A percentile compares a stretch with the other conserved stretches of the same genome.
These are phyloP conservation scores for Drosophila antonietae DNA, from an alignment of 2,888 invertebrate species.

Conservation along the genomic window DNA sequence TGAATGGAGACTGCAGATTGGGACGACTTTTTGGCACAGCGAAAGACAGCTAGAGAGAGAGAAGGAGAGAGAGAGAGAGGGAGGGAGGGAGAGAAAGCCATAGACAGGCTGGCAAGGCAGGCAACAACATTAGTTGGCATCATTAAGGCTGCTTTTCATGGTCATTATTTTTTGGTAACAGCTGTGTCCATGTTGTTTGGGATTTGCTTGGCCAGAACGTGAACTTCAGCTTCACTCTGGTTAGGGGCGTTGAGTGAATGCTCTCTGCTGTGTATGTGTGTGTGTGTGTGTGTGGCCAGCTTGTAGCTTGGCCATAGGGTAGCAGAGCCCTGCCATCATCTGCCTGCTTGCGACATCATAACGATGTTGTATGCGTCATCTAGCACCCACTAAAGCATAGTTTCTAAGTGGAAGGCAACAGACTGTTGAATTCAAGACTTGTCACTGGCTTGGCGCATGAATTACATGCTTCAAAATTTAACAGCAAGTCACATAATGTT, in stretches of 20 bases:
- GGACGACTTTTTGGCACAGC: constrained; percentile 14
- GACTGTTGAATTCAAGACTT: constrained; percentile 57
- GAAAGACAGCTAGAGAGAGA: neutral
- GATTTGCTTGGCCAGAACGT: constrained; percentile 61
- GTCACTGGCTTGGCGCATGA: constrained; percentile 32
- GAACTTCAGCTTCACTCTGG: constrained; percentile 22
- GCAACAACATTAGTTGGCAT: constrained; percentile 81
- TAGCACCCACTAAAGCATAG: constrained; percentile 78
- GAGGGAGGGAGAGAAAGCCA: neutral
- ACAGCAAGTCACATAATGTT: neutral
- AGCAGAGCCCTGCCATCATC: constrained; percentile 12
- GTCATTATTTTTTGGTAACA: constrained; percentile 84
- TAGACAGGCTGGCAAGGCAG: constrained; percentile 10
- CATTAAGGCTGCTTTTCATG: constrained; percentile 85
- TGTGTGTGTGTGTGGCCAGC: constrained; percentile 10
- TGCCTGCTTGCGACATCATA: constrained; percentile 51
- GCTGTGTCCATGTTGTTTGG: constrained; percentile 80
- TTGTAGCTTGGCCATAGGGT: constrained; percentile 13
- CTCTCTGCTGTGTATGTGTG: neutral
- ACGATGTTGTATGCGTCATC: constrained; percentile 70
- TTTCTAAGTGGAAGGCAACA: constrained; percentile 63
- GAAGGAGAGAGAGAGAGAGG: neutral
- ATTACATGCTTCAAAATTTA: constrained; percentile 16
- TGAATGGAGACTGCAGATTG: constrained; percentile 15
- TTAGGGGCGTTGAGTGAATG: neutral